Percentiles rank a stretch among this genome's conserved stretches.
Conservation (phyloP, 2,797 vertebrate genomes). For the Natrix natrix region DNA sequence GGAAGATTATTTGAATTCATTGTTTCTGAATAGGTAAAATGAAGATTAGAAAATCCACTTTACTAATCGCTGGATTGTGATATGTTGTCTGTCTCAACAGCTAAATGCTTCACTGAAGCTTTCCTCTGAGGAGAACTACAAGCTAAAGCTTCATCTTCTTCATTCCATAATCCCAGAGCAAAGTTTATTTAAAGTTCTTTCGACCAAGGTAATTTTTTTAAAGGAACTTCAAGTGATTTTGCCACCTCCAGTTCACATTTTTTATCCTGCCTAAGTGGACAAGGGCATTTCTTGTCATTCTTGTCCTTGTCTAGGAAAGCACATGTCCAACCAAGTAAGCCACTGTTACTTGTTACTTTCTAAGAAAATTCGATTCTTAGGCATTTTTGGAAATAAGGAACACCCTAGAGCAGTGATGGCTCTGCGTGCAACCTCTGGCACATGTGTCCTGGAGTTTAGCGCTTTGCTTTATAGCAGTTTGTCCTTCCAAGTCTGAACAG, state of each 20-base stretch:
- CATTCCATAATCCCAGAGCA: constrained; percentile 86
- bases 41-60: not conserved
- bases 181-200: constrained; percentile 90
- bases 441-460: not conserved
- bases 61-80: not conserved
- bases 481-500: not conserved
- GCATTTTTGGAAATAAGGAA: not conserved
- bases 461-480: not conserved
- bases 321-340: not conserved
- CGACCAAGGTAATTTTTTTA: constrained; percentile 83
- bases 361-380: not conserved
- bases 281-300: not conserved
- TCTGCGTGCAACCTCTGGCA: no score
- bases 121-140: constrained; percentile 83
- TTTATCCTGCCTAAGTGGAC: not conserved
- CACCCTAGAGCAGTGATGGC: not conserved
- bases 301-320: not conserved
- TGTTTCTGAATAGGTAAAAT: not conserved
- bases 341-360: not conserved
- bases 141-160: constrained; percentile 81
- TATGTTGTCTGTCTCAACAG: constrained; percentile 70
- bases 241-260: not conserved
- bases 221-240: constrained; percentile 29
- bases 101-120: constrained; percentile 80
- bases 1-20: constrained; percentile 37